Conservation (phyloP, 2,888 invertebrate genomes). For the Acleris holmiana region DNA sequence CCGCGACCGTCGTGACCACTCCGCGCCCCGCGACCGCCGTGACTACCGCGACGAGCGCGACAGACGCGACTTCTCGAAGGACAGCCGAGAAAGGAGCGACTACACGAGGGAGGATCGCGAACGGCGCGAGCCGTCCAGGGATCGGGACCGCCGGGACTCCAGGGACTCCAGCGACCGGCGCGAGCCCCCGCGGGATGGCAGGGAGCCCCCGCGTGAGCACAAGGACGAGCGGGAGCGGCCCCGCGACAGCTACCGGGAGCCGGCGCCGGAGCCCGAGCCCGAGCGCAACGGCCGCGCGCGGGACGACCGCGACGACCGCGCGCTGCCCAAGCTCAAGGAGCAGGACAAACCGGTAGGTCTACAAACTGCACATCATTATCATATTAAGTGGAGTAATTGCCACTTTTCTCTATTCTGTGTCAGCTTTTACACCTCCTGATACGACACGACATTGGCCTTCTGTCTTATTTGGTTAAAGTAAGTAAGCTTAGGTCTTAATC, state of each 20-base stretch:
- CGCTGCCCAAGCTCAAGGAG: constrained; percentile 89
- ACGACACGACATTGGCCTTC: too few species aligned
- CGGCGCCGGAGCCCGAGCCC: constrained; percentile 24
- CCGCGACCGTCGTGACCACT: constrained; percentile 42
- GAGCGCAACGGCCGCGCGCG: constrained; percentile 60
- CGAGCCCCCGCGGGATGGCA: constrained; percentile 45
- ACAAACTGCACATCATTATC: too few species aligned
- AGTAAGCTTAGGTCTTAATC: too few species aligned
- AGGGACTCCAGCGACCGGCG: constrained; percentile 44
- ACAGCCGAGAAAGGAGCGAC: constrained; percentile 12
- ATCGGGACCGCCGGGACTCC: constrained; percentile 40
- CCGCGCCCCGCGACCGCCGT: neutral
- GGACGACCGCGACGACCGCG: constrained; percentile 61
- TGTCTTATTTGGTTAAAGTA: too few species aligned
- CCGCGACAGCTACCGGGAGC: constrained; percentile 35
- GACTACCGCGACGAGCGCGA: constrained; percentile 45
- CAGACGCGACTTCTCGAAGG: constrained; percentile 34
- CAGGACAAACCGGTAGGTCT: constrained; percentile 88
- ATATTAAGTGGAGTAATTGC: too few species aligned
- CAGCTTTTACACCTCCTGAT: too few species aligned
- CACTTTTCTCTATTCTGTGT: too few species aligned
- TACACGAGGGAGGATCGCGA: constrained; percentile 43
- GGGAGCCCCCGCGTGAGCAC: constrained; percentile 51
- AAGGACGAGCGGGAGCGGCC: constrained; percentile 45
- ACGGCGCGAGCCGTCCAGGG: constrained; percentile 46